Conservation (phyloP, 2,113 vertebrate genomes). For the Chloroceryle aenea region DNA sequence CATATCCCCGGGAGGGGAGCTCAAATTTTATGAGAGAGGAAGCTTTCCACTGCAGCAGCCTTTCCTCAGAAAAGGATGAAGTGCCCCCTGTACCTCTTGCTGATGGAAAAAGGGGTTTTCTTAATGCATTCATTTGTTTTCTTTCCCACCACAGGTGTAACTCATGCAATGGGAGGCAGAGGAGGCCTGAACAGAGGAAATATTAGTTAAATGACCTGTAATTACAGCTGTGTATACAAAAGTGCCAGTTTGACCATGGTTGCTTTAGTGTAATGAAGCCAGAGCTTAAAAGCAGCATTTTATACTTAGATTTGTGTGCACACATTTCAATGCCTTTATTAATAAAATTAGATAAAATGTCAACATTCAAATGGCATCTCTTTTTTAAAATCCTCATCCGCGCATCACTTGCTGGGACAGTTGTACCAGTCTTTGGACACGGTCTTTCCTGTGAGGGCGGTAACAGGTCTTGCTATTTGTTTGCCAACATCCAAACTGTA, state of each 20-base stretch:
- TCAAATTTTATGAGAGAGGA: not conserved
- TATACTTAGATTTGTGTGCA: constrained; percentile 77
- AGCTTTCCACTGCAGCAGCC: not conserved
- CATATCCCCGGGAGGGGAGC: not conserved
- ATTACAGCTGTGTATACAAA: constrained; percentile 69
- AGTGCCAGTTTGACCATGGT: constrained; percentile 52
- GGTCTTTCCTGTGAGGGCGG: constrained; percentile 76
- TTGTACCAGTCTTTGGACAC: constrained; percentile 86
- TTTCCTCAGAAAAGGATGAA: not conserved
- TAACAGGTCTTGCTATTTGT: constrained; percentile 78
- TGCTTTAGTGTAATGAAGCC: constrained; percentile 64
- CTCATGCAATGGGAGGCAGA: constrained; percentile 84
- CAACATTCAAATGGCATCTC: constrained; percentile 24
- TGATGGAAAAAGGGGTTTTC: not conserved
- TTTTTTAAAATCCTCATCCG: not conserved
- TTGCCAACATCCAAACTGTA: constrained; percentile 84
- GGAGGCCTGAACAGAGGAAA: constrained; percentile 90
- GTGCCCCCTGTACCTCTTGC: no score
- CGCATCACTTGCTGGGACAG: constrained; percentile 77
- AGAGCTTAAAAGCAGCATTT: constrained; percentile 70
- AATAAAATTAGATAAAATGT: constrained; percentile 85
- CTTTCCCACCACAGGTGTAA: constrained; percentile 76
- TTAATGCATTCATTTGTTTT: constrained; percentile 32
- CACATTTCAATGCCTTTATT: constrained; percentile 82
- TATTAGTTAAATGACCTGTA: constrained; percentile 71